Conservation (phyloP, 2,888 invertebrate genomes). For the Lapara coniferarum region DNA sequence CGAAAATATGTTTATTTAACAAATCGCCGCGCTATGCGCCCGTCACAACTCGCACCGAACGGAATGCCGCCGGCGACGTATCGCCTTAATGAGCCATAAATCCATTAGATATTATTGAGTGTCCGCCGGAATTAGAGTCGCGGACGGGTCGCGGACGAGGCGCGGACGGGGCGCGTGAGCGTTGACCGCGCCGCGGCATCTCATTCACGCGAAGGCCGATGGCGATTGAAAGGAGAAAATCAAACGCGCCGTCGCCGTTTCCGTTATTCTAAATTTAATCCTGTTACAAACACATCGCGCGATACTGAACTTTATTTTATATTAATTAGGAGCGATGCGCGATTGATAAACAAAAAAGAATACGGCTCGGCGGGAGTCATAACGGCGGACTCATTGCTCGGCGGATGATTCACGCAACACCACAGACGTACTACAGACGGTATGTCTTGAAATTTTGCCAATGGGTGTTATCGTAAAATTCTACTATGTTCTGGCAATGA, state of each 20-base stretch:
- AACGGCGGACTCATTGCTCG: conserved; percentile 47
- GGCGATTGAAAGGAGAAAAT: conserved; percentile 64
- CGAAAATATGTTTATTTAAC: conserved; percentile 58
- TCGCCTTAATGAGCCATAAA: conserved; percentile 68
- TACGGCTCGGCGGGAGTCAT: conserved; percentile 56
- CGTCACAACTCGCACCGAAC: conserved; percentile 28
- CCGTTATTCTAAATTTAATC: conserved; percentile 79
- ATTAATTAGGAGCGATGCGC: conserved; percentile 44
- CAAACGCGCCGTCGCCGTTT: conserved; percentile 58
- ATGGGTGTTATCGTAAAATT: conserved; percentile 79
- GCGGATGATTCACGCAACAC: conserved; percentile 62
- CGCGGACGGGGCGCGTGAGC: conserved; percentile 35
- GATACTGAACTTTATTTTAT: conserved; percentile 56
- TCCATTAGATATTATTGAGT: conserved; percentile 66
- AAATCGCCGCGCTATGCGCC: conserved; percentile 49
- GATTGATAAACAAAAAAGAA: conserved; percentile 15
- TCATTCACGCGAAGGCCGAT: conserved; percentile 77
- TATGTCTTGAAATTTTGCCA: conserved; percentile 81
- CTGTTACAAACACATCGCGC: conserved; percentile 48
- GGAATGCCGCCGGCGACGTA: conserved; percentile 41
- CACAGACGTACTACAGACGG: conserved; percentile 80
- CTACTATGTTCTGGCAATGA: conserved; percentile 71
- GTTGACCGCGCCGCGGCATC: conserved; percentile 65
- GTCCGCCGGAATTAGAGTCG: conserved; percentile 54
- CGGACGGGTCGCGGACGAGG: conserved; percentile 40